Base-by-base conservation (phyloP, 2,113 vertebrate species). In the Laticauda colubrina region DNA sequence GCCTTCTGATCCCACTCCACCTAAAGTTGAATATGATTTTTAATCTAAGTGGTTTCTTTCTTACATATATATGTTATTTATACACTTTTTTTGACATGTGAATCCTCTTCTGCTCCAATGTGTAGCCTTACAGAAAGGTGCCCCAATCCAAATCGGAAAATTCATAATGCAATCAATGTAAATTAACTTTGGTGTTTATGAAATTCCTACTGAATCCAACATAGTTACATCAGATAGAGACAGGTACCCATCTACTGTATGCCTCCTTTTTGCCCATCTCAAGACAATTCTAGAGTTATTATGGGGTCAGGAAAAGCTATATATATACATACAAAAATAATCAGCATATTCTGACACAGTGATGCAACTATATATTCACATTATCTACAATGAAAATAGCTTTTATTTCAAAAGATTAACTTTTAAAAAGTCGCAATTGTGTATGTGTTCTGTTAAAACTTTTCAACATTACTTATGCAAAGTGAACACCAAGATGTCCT, bases 321-420 rank as follows among this genome's bases (percentile, higher is more conserved):
- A 45, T 64, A 93, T 93, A 93, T 64, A 93, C 93, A 93, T 93
- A 91, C n/a, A 9, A 53, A 90, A 53, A 91, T 88, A 54, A 20
- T 88, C 4, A 26, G 89, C 92, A 86, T 59, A 88, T 59, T 57
- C 9, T 81, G 81, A 2, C 87, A 94, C 61, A 26, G 86, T 88
- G 85, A 64, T 89, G 87, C n/a, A 64, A 64, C 23, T 69, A 85
- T 39, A 43, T 15, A 89, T 51, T 91, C 93, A 54, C 45, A 89
- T 89, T 39, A 92, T 89, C 85, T 57, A 45, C 0, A 89, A 87
- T 89, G 59, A 55, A 53, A 88, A 0, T 1, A 87, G 92, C 6
- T 89, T 39, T 95, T 45, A 43, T n/a, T 91, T 93, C 92, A 85
- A 48, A 15, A 1, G 10, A 11, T 5, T 75, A 26, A 89, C 90